Percentiles rank a stretch among this genome's conserved stretches.
Conservation (phyloP, 1,140 invertebrate species). For the Eulimnadia texana region DNA sequence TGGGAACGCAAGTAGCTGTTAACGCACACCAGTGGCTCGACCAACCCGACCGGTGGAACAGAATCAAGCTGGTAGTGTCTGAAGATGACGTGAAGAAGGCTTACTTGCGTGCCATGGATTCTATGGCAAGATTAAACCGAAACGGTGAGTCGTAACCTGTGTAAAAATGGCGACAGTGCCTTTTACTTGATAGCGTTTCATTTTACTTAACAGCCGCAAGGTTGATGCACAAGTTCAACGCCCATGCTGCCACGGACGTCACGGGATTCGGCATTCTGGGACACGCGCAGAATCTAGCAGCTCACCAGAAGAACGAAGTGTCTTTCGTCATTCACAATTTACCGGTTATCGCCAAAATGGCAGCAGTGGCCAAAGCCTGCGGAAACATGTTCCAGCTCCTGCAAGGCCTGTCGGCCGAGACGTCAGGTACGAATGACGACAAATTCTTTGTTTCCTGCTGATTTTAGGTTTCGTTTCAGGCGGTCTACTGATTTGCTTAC, state of each 20-base stretch:
- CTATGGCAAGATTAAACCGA: conserved; percentile 88
- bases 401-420: conserved; percentile 82
- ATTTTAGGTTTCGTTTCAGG: conserved; percentile 35
- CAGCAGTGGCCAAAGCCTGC: conserved; percentile 83
- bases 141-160: conserved; percentile 40
- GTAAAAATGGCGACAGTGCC: neutral
- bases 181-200: neutral
- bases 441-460: neutral
- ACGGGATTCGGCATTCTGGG: conserved; percentile 92
- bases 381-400: conserved; percentile 91
- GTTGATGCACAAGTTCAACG: conserved; percentile 95
- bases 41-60: conserved; percentile 87
- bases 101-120: conserved; percentile 91
- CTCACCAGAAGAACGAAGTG: conserved; percentile 92
- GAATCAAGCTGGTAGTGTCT: conserved; percentile 86
- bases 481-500: conserved; percentile 83
- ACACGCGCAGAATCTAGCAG: conserved; percentile 90
- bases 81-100: conserved; percentile 90
- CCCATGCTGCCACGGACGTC: conserved; percentile 92
- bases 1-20: conserved; percentile 91
- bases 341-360: conserved; percentile 95
- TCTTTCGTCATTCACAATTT: conserved; percentile 96
- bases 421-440: conserved; percentile 35
- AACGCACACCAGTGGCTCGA: conserved; percentile 97
- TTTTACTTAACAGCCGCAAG: conserved; percentile 50